Conservation (phyloP, 2,113 vertebrate genomes). For the Cynoglossus semilaevis region DNA sequence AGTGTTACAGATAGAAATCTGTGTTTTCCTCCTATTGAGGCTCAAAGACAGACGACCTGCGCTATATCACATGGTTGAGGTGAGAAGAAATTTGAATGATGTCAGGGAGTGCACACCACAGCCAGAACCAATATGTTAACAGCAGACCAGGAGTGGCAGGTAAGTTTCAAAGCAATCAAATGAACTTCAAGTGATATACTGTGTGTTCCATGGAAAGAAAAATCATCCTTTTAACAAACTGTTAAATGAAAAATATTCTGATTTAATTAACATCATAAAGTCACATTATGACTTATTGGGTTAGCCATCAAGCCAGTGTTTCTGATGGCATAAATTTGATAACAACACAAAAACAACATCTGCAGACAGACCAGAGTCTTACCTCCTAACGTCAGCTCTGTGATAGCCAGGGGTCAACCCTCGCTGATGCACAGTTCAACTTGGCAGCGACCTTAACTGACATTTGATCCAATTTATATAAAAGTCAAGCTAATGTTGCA, state of each 20-base stretch:
- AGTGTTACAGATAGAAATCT: conserved; percentile 73
- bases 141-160: conserved; percentile 9
- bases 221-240: not conserved
- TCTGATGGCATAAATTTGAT: conserved; percentile 11
- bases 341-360: conserved; percentile 19
- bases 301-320: conserved; percentile 18
- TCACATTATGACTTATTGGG: conserved; percentile 28
- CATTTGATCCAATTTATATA: conserved; percentile 10
- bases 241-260: conserved; percentile 2
- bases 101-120: conserved; percentile 39
- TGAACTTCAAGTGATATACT: conserved; percentile 7
- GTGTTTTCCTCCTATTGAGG: conserved; percentile 63
- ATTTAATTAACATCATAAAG: not conserved
- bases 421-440: conserved; percentile 26
- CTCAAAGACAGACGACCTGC: conserved; percentile 51
- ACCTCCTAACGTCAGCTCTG: conserved; percentile 40
- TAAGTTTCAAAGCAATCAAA: conserved; percentile 6
- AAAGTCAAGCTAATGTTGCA: conserved; percentile 31
- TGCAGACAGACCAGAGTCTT: conserved; percentile 24
- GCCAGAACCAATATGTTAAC: conserved; percentile 48
- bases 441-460: conserved; percentile 16
- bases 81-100: conserved; percentile 68
- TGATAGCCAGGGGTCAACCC: conserved; percentile 38
- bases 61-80: conserved; percentile 69
- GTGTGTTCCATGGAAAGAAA: conserved; percentile 7